These are phyloP conservation scores for Myopa tessellatipennis DNA, from an alignment of 2,888 invertebrate species.

Conservation along the genomic window DNA sequence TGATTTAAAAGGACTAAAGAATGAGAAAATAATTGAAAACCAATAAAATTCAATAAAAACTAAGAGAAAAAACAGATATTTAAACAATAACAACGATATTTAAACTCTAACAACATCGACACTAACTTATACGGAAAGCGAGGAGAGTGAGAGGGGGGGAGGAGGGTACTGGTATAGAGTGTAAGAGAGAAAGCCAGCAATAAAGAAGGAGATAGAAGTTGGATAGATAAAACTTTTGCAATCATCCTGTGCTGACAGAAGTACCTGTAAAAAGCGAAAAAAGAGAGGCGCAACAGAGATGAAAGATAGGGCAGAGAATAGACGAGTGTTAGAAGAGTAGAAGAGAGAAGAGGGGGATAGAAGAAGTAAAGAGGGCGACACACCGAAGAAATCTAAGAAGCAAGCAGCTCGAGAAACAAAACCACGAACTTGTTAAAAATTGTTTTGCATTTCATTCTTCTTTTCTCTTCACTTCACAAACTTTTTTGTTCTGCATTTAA, in stretches of 20 bases:
- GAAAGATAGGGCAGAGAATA: neutral
- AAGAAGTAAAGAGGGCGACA: slow-evolving; percentile 1
- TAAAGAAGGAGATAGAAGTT: neutral
- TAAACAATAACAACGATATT: slow-evolving; percentile 7
- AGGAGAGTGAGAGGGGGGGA: neutral
- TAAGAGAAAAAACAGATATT: neutral
- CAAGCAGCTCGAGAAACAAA: neutral
- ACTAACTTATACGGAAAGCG: neutral
- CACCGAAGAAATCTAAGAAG: neutral
- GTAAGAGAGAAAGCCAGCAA: neutral
- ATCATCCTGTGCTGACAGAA: slow-evolving; percentile 4
- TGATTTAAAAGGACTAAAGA: neutral
- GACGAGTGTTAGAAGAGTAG: neutral
- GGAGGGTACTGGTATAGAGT: neutral
- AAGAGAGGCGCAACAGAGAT: neutral
- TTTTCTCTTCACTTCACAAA: neutral
- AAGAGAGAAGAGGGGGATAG: slow-evolving; percentile 14
- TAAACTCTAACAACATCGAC: slow-evolving; percentile 6
- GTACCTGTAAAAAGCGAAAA: neutral
- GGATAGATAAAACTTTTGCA: slow-evolving; percentile 12
- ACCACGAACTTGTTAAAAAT: neutral
- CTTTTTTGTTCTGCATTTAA: slow-evolving; percentile 3
- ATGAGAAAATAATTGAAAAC: neutral
- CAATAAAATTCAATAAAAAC: neutral
- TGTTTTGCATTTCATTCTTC: slow-evolving; percentile 11